Evolutionary conservation across 1,140 invertebrate genomes (phyloP).

Genomic region (Dendroctonus valens): DNA sequence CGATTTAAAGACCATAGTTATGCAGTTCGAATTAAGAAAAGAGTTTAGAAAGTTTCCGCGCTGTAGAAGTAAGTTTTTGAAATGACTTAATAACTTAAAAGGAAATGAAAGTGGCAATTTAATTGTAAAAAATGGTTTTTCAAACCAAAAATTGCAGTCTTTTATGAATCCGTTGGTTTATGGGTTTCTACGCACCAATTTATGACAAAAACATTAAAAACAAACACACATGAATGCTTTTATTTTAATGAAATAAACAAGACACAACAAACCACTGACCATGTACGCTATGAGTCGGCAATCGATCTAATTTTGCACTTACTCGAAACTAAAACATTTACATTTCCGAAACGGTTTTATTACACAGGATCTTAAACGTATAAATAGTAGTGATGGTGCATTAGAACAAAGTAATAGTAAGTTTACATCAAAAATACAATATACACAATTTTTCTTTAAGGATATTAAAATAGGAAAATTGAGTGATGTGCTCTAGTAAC

Average conservation of each 20-base stretch:
- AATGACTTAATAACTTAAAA: too few relatives aligned
- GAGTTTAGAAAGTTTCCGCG: background rate
- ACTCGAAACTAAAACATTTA: constrained; percentile 17
- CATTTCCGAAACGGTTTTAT: constrained; percentile 26
- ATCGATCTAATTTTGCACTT: constrained; percentile 3
- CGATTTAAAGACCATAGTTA: constrained; percentile 14
- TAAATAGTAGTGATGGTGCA: constrained; percentile 26
- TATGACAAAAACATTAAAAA: too few relatives aligned
- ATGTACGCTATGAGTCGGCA: too few relatives aligned
- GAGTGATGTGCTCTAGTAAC: constrained; percentile 61
- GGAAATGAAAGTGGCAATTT: too few relatives aligned
- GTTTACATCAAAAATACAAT: constrained; percentile 35
- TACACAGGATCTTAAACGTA: constrained; percentile 31
- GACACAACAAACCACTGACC: too few relatives aligned
- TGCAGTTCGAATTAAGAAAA: constrained; percentile 10
- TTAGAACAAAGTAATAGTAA: constrained; percentile 30
- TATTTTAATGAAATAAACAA: background rate
- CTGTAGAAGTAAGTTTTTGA: too few relatives aligned
- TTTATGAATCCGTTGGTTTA: too few relatives aligned
- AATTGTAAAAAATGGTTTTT: too few relatives aligned
- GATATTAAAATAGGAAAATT: constrained; percentile 12
- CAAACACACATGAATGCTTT: background rate
- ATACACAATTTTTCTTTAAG: constrained; percentile 28
- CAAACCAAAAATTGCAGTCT: too few relatives aligned
- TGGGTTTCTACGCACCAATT: too few relatives aligned